Evolutionary conservation across 1,140 invertebrate species (phyloP).

Genomic region (Leptinotarsa lineolata): DNA sequence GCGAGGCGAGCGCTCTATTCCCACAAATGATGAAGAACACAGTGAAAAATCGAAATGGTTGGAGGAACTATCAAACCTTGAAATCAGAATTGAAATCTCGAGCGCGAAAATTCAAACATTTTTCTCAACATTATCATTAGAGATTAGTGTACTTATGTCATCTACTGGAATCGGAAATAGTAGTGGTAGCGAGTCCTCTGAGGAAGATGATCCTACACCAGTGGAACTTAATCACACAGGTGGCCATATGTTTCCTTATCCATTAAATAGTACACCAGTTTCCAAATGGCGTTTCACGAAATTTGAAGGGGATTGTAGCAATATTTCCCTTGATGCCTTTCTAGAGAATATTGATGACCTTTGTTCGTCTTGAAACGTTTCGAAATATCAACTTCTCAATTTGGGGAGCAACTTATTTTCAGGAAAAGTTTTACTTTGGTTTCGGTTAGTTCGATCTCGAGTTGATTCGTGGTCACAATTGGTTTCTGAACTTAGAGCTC

Average conservation of each 20-base stretch:
- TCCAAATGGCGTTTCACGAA: slow-evolving; percentile 11
- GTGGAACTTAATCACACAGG: background rate
- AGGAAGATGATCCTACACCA: slow-evolving; percentile 14
- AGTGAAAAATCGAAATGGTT: background rate
- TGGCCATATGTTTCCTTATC: slow-evolving; percentile 6
- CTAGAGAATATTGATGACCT: too few relatives aligned
- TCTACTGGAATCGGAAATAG: slow-evolving; percentile 28
- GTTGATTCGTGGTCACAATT: too few relatives aligned
- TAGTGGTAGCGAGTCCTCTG: too few relatives aligned
- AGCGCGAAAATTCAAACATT: slow-evolving; percentile 25
- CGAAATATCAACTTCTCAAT: background rate
- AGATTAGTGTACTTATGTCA: slow-evolving; percentile 12
- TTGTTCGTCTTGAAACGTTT: too few relatives aligned
- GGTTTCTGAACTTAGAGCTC: too few relatives aligned
- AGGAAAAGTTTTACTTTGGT: too few relatives aligned
- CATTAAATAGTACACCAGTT: background rate
- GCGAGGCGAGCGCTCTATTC: slow-evolving; percentile 5
- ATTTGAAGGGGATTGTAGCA: slow-evolving; percentile 3
- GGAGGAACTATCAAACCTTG: background rate
- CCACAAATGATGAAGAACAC: too few relatives aligned
- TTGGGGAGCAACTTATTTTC: too few relatives aligned
- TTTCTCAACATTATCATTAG: slow-evolving; percentile 11
- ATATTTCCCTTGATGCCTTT: too few relatives aligned
- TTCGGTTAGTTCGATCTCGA: too few relatives aligned
- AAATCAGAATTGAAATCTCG: slow-evolving; percentile 20